Evolutionary conservation across 2,888 invertebrate genomes (phyloP), one percentile per base, ranked within the genome.

Genomic region (Lycophotia porphyrea): DNA sequence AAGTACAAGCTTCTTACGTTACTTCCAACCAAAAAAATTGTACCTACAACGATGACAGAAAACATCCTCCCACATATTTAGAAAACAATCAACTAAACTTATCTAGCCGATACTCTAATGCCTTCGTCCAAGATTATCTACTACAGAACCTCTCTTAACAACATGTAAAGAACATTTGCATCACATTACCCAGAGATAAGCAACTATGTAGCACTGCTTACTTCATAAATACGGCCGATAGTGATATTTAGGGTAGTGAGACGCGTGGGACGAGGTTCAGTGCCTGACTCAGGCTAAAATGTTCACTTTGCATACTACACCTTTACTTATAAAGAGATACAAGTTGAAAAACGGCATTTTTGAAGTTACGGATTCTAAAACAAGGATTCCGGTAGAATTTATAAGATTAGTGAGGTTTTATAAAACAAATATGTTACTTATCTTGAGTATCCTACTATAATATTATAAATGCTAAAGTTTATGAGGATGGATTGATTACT

Each of bases 191-290:
- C 24, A n/a, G 11, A 68, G 86, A 87, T 86, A 87, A 80, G 79
- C 75, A 79, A 74, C 82, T 78, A 71, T 77, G 78, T 81, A 44
- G 58, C 60, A 49, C 60, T 49, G 76, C 71, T 75, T 76, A 82
- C 74, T 80, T 69, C 82, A 78, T 84, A 84, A 87, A 87, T 71
- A 81, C 55, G n/a, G 55, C 5, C 39, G 77, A 82, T 81, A 82
- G 76, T 68, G 78, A 87, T 76, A 76, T 87, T 80, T 81, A 84
- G 74, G 78, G 77, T 81, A 61, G 72, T 21, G 2, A 61, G 52
- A 18, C 24, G 88, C 82, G 87, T 87, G 82, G 87, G 87, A 70
- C 49, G 86, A 42, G 5, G 82, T 84, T 77, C 82, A 76, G 70
- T 80, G 78, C 86, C 84, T 67, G 78, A 82, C n/a, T 82, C 82